phyloP scores from a whole-genome alignment of 2,888 invertebrate species.

The Phorcus lineatus region DNA sequence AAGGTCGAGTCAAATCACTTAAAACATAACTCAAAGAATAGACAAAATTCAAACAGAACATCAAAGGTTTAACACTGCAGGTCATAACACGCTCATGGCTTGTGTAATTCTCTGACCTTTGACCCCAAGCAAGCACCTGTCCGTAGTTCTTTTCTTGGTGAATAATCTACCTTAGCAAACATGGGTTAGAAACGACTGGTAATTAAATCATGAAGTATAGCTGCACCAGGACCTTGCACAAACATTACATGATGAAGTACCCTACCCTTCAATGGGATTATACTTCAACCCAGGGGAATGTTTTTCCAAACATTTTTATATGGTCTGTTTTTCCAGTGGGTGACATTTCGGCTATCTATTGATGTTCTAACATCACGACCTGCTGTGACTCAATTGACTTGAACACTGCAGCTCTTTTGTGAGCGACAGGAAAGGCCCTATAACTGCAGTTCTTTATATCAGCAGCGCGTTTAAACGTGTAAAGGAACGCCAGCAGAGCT shows the following conservation, averaged over 20 bases:
- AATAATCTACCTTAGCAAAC: constrained; percentile 16
- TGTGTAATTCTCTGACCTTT: not conserved
- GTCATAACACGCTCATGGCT: not conserved
- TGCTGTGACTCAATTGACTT: constrained; percentile 10
- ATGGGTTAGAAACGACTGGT: not conserved
- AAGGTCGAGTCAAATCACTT: too few species aligned
- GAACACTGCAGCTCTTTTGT: constrained; percentile 1
- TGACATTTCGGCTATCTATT: not conserved
- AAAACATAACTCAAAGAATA: too few species aligned
- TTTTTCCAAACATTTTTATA: not conserved
- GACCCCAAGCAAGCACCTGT: constrained; percentile 9
- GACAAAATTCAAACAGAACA: too few species aligned
- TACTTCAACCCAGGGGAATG: not conserved
- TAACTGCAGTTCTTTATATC: not conserved
- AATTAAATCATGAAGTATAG: not conserved
- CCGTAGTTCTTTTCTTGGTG: not conserved
- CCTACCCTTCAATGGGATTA: not conserved
- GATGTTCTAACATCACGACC: not conserved
- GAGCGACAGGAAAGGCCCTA: not conserved
- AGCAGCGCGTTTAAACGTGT: not conserved
- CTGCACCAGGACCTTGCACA: not conserved
- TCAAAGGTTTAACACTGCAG: not conserved
- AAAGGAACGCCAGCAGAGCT: not conserved
- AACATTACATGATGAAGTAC: constrained; percentile 10
- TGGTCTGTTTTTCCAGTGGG: not conserved